Evolutionary conservation across 2,113 vertebrate species (phyloP), one percentile per base, ranked within the genome.

Genomic region (Oryzias celebensis): DNA sequence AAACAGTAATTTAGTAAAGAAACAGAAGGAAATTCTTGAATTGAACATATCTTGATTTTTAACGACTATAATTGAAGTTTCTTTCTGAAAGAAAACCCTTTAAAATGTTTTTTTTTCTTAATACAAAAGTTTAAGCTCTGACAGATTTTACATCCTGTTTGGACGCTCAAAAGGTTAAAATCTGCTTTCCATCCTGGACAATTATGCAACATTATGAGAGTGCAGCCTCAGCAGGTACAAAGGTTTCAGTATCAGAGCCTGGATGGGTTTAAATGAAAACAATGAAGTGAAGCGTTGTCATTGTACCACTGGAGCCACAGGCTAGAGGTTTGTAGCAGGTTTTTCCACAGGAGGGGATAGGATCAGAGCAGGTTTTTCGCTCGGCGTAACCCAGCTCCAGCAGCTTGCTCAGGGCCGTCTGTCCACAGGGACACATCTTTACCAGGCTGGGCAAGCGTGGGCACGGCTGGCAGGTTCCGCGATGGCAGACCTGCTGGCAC

Each of bases 321-420:
- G 94, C 86, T 61, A 99, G 89, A 15, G 95, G 95, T 67, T 93
- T 95, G 89, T 92, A 93, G 81, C 97, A 99, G 0, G 94, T 96
- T 91, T 96, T 97, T 62, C 96, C 95, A 72, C 97, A 99, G 0
- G 97, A 95, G 1, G 97, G 93, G 58, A 99, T 92, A 48, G 94
- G 93, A 71, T 99, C 97, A 5, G 93, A 93, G 88, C 97, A 99
- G 65, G 85, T 69, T 66, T 87, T 90, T 58, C 96, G 91, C 71
- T 96, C 92, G 3, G 87, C 62, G 68, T 94, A 95, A 64, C 97
- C 97, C 57, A 95, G 84, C 59, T 98, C 97, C 73, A 98, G 75
- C 47, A 98, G 92, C 55, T 98, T 98, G 82, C 86, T 85, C 48
- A 98, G 90, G 23, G 91, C 88, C 0, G 97, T 99, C 85, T 98